Base-by-base conservation (phyloP, 2,888 invertebrate genomes). In the Dendrolimus pini region DNA sequence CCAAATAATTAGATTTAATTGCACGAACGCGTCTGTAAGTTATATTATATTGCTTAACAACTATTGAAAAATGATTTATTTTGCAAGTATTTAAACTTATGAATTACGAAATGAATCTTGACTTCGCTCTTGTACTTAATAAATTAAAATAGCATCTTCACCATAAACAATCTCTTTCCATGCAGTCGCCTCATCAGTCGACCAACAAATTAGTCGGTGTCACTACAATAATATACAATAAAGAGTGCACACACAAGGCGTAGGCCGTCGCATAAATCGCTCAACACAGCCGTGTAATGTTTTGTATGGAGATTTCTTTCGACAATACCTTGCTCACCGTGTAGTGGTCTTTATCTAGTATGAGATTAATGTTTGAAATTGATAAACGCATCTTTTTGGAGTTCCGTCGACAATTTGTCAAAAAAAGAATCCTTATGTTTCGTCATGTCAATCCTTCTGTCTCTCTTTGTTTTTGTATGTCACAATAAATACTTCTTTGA, bases 241-340 rank as follows among this genome's bases (percentile, higher is more conserved):
- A 85, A 83, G 80, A 82, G 77, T 78, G 74, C 75, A 77, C 78
- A 75, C 75, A 75, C 77, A 78, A 74, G 72, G 75, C 75, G 69
- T 76, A 71, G 68, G 73, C 78, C 83, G 84, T 85, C 89, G 83
- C 82, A 90, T 90, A 90, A 90, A 90, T 90, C 90, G 78, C 69
- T 90, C 90, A 88, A 81, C 90, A 87, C 83, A 61, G 65, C 65
- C 72, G 83, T 86, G 82, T 89, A 87, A 89, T 89, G 90, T 89
- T 90, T 89, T 89, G 89, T 90, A 90, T 90, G 86, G 89, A 90
- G 90, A 87, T 89, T 90, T 90, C 90, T 90, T 89, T 90, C 90
- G 82, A 83, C 90, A 82, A 78, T 71, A 74, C 75, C 71, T 69
- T 75, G 77, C 78, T 72, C 74, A 78, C 76, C 76, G 80, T 82